Evolutionary conservation across 1,140 invertebrate genomes (phyloP).

Genomic region (Neuroterus valhalla): DNA sequence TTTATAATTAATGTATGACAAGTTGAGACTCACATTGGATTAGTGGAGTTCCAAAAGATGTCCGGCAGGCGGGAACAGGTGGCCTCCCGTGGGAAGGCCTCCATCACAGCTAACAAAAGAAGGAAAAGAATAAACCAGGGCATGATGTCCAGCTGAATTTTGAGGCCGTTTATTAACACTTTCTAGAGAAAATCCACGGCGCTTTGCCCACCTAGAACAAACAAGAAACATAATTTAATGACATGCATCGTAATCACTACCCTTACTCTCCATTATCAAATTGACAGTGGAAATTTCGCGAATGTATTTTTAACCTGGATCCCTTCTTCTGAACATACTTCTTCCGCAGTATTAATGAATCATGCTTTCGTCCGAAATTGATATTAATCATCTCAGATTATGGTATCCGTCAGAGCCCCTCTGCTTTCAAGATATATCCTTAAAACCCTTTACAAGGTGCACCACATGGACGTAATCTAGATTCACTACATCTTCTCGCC

Average conservation of each 20-base stretch:
- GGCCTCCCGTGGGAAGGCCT: conserved; percentile 75
- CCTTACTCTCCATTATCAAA: background rate
- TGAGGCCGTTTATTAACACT: conserved; percentile 68
- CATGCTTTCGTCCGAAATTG: no score
- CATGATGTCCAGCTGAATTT: conserved; percentile 74
- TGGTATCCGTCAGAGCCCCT: no score
- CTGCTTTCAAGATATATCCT: no score
- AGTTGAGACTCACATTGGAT: conserved; percentile 76
- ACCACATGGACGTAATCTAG: no score
- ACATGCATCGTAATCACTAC: background rate
- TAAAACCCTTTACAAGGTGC: no score
- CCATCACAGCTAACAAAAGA: conserved; percentile 75
- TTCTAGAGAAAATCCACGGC: conserved; percentile 45
- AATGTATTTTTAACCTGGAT: no score
- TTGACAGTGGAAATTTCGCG: no score
- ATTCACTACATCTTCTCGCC: background rate
- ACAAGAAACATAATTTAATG: conserved; percentile 5
- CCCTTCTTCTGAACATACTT: no score
- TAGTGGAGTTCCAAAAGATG: conserved; percentile 79
- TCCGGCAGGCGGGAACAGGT: conserved; percentile 75
- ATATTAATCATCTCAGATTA: no score
- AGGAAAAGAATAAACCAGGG: conserved; percentile 76
- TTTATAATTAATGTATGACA: background rate
- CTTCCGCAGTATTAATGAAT: no score
- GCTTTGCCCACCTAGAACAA: conserved; percentile 56